These are phyloP conservation scores for Diplazon laetatorius DNA, from an alignment of 2,888 invertebrate genomes.

Conservation along the genomic window DNA sequence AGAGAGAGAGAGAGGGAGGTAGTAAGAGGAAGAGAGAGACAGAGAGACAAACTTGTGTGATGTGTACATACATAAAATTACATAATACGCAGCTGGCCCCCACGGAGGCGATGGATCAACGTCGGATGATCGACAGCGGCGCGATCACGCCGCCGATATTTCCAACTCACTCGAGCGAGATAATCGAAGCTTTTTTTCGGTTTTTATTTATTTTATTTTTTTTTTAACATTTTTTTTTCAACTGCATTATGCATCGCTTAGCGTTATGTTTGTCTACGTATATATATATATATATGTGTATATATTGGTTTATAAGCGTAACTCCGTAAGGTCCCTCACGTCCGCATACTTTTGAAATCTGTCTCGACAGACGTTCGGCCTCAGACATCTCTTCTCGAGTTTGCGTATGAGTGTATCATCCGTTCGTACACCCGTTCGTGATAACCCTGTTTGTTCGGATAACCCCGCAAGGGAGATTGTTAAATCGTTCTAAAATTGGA, in stretches of 20 bases:
- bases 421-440: constrained; percentile 15
- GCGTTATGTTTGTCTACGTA: too few relatives aligned
- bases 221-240: too few relatives aligned
- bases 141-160: too few relatives aligned
- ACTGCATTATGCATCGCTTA: too few relatives aligned
- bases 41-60: too few relatives aligned
- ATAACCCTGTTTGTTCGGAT: constrained; percentile 54
- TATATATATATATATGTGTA: too few relatives aligned
- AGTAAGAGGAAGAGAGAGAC: neutral
- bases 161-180: constrained; percentile 4
- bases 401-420: constrained; percentile 1
- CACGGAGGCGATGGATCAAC: too few relatives aligned
- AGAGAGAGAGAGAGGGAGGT: neutral
- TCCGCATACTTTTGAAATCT: constrained; percentile 25
- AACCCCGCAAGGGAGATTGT: constrained; percentile 44
- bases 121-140: too few relatives aligned
- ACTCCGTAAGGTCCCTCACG: too few relatives aligned
- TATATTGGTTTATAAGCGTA: too few relatives aligned
- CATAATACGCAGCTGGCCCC: constrained; percentile 21
- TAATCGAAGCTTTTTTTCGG: too few relatives aligned
- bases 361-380: constrained; percentile 9
- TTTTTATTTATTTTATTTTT: too few relatives aligned
- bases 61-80: constrained; percentile 13
- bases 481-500: constrained; percentile 42
- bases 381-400: constrained; percentile 35